Percentiles rank a stretch among this genome's conserved stretches.
These are phyloP conservation scores for Chloropsis hardwickii DNA, from an alignment of 2,113 vertebrate genomes.

Conservation along the genomic window DNA sequence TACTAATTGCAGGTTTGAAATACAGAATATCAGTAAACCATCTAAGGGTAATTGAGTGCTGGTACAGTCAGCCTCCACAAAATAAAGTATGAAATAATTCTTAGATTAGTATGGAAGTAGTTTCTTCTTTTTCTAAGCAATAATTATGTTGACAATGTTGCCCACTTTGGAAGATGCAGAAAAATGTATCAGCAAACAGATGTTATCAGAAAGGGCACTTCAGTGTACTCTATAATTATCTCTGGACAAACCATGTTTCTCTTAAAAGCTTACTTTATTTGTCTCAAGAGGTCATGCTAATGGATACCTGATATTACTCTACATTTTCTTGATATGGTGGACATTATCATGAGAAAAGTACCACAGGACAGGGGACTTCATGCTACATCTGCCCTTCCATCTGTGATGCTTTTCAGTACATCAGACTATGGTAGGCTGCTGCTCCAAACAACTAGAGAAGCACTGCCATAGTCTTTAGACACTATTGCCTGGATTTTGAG, in stretches of 20 bases:
- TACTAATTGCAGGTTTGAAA: not conserved
- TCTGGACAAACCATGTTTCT: not conserved
- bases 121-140: not conserved
- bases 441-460: not conserved
- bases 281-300: not conserved
- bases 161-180: not conserved
- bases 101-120: not conserved
- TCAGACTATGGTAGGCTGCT: not conserved
- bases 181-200: not conserved
- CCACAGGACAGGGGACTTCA: not conserved
- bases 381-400: not conserved
- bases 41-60: not conserved
- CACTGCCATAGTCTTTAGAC: not conserved
- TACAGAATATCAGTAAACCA: not conserved
- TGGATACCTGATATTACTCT: not conserved
- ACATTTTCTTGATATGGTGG: not conserved
- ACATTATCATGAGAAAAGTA: not conserved
- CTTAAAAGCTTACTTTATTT: not conserved
- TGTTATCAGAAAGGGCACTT: not conserved
- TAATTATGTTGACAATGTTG: not conserved
- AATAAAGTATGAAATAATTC: not conserved
- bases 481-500: not conserved
- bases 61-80: not conserved
- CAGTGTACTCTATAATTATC: not conserved
- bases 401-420: not conserved